Base-by-base conservation (phyloP, 2,888 invertebrate genomes). In the Helleia helle region DNA sequence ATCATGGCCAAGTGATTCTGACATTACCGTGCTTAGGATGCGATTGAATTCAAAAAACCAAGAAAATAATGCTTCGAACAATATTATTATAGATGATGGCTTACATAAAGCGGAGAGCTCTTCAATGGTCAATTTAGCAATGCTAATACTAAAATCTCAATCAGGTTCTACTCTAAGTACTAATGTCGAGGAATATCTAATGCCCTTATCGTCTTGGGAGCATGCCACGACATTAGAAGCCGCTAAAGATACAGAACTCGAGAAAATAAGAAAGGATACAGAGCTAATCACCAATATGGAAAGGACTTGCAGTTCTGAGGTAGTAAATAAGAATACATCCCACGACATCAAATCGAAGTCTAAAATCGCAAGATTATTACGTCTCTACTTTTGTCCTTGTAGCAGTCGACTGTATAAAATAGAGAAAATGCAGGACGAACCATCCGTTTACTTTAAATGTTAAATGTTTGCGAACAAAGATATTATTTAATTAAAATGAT, bases 171-270 rank as follows among this genome's bases (percentile, higher is more conserved):
- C 80, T 49, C 71, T 71, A 31, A 73, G 68, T 50, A 49, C 74
- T 8, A 59, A 55, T 18, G 51, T 71, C n/a, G 73, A 80, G 42
- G 87, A 88, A 54, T 86, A 83, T 54, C 61, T 88, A 28, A 62
- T 88, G 12, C 87, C 88, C 0, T 51, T 88, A 15, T 83, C 86
- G 6, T 88, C 88, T 7, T 88, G 88, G 88, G 88, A 87, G 49
- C 73, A 58, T 47, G 57, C 57, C 8, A 39, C 49, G 12, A 62
- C 62, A 11, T 31, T 45, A 12, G 56, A 58, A 13, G 50, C 29
- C 11, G 65, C 61, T 50, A 50, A 55, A 42, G 63, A 62, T 14
- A 65, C 62, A 36, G 12, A 6, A 7, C 4, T 11, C 8, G 36
- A 22, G 12, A 24, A 34, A 2, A 9, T 4, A 17, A n/a, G 2